A percentile compares a stretch with the other conserved stretches of the same genome.
Evolutionary conservation across 2,888 invertebrate genomes (phyloP).

Genomic region (Brenthis hecate): DNA sequence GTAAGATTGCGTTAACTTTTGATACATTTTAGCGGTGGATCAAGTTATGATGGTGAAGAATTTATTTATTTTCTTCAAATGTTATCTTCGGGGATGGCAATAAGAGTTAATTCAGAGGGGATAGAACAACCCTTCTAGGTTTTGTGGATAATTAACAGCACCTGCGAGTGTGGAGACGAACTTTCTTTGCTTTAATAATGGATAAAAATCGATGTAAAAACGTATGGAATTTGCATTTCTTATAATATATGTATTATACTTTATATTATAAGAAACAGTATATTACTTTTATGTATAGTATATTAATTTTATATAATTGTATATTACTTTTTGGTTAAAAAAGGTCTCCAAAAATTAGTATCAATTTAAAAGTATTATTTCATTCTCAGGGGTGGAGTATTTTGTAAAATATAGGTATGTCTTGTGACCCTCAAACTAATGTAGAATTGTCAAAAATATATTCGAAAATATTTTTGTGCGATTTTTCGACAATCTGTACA

Average conservation of each 20-base stretch:
- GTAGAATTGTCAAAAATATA: too few relatives aligned
- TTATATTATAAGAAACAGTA: too few relatives aligned
- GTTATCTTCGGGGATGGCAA: conserved; percentile 36
- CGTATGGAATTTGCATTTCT: background rate
- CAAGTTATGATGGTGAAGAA: conserved; percentile 31
- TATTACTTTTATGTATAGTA: too few relatives aligned
- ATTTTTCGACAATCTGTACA: too few relatives aligned
- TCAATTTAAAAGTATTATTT: too few relatives aligned
- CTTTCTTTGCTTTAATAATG: conserved; percentile 21
- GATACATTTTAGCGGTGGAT: conserved; percentile 24
- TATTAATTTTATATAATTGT: too few relatives aligned
- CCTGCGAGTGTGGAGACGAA: conserved; percentile 45
- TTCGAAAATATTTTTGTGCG: too few relatives aligned
- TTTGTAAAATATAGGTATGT: too few relatives aligned
- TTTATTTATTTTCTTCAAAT: conserved; percentile 38
- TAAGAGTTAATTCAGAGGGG: conserved; percentile 43
- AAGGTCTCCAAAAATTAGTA: too few relatives aligned
- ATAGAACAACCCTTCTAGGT: conserved; percentile 50
- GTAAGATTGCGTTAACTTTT: conserved; percentile 21
- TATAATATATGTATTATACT: background rate
- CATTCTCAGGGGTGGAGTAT: too few relatives aligned
- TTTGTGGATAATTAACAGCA: conserved; percentile 48
- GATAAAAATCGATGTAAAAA: background rate
- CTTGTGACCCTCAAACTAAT: too few relatives aligned
- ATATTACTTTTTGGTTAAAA: too few relatives aligned